Evolutionary conservation across 2,797 vertebrate genomes (phyloP).

Genomic region (Calcarius lapponicus): DNA sequence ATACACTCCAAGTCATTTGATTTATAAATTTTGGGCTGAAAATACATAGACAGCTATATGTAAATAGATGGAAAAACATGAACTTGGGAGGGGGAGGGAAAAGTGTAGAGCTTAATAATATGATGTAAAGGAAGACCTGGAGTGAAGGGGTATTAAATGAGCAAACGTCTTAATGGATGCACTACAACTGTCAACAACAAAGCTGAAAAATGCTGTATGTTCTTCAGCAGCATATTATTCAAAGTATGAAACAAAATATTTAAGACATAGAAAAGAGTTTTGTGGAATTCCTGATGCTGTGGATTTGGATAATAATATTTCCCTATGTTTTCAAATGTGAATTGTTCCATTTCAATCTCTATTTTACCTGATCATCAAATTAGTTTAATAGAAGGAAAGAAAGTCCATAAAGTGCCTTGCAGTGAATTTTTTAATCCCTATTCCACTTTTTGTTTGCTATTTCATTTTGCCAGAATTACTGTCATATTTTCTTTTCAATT

Average conservation of each 20-base stretch:
- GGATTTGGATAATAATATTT: background rate
- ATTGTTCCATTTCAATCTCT: background rate
- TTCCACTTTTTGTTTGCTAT: background rate
- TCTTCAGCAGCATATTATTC: background rate
- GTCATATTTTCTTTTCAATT: background rate
- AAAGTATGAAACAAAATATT: background rate
- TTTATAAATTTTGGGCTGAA: background rate
- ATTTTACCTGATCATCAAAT: background rate
- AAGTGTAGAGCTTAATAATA: background rate
- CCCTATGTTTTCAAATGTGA: rapidly evolving
- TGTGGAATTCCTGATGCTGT: background rate
- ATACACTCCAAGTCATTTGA: background rate
- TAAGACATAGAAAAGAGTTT: background rate
- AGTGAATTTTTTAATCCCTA: background rate
- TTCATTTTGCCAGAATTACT: background rate
- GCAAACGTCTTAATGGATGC: background rate
- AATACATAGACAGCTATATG: background rate
- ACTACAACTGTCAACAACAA: background rate
- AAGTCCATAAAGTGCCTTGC: background rate
- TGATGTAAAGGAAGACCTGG: background rate
- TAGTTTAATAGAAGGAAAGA: background rate
- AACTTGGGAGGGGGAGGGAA: rapidly evolving
- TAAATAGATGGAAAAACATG: background rate
- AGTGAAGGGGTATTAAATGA: background rate
- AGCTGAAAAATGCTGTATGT: background rate